A percentile compares a stretch with the other conserved stretches of the same genome.
Conservation (phyloP, 2,113 vertebrate genomes). For the Perca flavescens region DNA sequence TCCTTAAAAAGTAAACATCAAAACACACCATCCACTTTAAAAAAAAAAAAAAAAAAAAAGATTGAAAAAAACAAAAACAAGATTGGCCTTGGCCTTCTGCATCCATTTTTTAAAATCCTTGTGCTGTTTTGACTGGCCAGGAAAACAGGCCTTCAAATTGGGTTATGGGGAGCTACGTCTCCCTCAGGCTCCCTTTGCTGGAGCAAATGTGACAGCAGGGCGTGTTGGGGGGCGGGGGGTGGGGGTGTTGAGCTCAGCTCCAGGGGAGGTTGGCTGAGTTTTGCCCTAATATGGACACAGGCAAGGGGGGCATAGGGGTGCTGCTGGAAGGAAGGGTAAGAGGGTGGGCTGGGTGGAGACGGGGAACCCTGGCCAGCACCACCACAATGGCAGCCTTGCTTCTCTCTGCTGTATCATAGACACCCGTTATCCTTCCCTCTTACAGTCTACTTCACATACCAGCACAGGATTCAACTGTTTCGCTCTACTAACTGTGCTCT, state of each 20-base stretch:
- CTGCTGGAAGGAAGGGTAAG: conserved; percentile 29
- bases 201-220: conserved; percentile 77
- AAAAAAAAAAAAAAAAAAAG: conserved; percentile 18
- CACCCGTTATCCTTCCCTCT: conserved; percentile 38
- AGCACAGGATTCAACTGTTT: conserved; percentile 35
- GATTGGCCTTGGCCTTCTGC: conserved; percentile 10
- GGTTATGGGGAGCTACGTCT: conserved; percentile 69
- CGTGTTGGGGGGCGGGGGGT: conserved; percentile 28
- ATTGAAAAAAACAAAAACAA: conserved; percentile 6
- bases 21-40: conserved; percentile 3
- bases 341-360: conserved; percentile 57
- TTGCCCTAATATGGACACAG: conserved; percentile 80
- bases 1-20: neutral
- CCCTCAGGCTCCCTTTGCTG: conserved; percentile 67
- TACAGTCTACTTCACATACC: conserved; percentile 38
- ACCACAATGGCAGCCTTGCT: conserved; percentile 74
- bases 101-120: conserved; percentile 65
- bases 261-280: conserved; percentile 75
- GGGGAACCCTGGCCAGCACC: conserved; percentile 61
- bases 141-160: conserved; percentile 70
- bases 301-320: conserved; percentile 30
- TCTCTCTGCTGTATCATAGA: conserved; percentile 42
- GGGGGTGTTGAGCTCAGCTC: conserved; percentile 61
- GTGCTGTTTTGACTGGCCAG: conserved; percentile 57
- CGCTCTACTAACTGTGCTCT: conserved; percentile 22